Conservation (phyloP, 2,797 vertebrate genomes). For the Poliocrania exsul region DNA sequence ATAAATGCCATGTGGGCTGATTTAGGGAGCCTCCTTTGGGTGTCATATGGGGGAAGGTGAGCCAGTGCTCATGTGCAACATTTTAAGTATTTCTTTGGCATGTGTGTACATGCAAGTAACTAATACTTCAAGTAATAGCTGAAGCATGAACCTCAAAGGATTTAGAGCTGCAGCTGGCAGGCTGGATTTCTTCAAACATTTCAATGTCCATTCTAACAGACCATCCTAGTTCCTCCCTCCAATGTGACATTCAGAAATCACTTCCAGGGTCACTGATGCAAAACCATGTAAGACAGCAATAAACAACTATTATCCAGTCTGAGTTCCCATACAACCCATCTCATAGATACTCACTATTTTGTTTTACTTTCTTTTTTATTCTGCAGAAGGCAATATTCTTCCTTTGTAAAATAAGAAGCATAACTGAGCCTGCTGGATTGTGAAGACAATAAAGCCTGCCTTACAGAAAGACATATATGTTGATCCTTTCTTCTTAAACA, state of each 20-base stretch:
- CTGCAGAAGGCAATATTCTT: neutral
- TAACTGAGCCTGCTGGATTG: neutral
- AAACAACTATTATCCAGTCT: neutral
- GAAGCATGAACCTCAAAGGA: neutral
- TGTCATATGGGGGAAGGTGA: neutral
- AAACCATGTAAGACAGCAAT: neutral
- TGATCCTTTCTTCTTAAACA: neutral
- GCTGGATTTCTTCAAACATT: neutral
- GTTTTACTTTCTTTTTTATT: fast-evolving
- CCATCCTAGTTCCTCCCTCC: neutral
- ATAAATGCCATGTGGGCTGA: neutral
- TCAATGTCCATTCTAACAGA: neutral
- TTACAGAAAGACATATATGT: neutral
- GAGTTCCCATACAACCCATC: neutral
- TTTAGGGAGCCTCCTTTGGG: neutral
- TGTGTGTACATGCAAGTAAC: neutral
- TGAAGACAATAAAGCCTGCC: neutral
- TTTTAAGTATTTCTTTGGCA: neutral
- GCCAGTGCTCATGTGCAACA: neutral
- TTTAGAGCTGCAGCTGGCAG: neutral
- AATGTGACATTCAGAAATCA: neutral
- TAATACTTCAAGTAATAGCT: neutral
- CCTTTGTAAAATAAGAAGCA: neutral
- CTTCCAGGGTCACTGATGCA: neutral
- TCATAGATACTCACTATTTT: neutral